These are phyloP conservation scores for Terrapene triunguis DNA, from an alignment of 2,113 vertebrate genomes.

Conservation along the genomic window DNA sequence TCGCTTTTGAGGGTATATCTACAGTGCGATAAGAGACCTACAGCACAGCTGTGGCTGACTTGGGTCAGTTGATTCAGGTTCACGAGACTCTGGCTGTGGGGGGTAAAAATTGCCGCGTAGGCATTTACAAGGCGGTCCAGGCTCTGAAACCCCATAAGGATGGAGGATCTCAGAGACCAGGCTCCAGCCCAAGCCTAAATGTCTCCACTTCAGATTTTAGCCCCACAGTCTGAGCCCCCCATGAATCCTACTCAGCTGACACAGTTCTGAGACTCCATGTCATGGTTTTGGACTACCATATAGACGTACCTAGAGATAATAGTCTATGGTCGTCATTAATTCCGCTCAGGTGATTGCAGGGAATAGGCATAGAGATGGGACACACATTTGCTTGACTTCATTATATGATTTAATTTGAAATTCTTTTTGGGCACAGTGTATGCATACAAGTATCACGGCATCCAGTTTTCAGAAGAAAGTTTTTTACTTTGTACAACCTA, in stretches of 20 bases:
- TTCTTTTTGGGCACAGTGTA: neutral
- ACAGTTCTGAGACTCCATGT: neutral
- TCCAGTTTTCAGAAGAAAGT: neutral
- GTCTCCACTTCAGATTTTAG: neutral
- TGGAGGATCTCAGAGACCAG: neutral
- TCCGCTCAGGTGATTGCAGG: neutral
- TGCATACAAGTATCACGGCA: neutral
- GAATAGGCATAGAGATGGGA: neutral
- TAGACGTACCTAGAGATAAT: neutral
- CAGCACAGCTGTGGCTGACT: neutral
- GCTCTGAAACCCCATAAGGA: neutral
- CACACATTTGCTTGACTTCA: neutral
- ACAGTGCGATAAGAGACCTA: neutral
- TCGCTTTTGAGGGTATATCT: neutral
- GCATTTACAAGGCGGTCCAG: neutral
- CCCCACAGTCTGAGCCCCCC: neutral
- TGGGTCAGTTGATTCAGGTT: neutral
- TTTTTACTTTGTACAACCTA: neutral
- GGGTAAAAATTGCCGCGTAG: neutral
- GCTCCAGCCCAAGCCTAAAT: neutral
- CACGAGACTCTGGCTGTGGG: neutral
- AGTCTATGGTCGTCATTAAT: neutral
- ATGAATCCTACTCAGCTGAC: neutral
- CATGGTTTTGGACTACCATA: neutral
- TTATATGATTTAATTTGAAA: neutral